phyloP scores from a whole-genome alignment of 2,113 vertebrate genomes.

The Notothenia rossii region DNA sequence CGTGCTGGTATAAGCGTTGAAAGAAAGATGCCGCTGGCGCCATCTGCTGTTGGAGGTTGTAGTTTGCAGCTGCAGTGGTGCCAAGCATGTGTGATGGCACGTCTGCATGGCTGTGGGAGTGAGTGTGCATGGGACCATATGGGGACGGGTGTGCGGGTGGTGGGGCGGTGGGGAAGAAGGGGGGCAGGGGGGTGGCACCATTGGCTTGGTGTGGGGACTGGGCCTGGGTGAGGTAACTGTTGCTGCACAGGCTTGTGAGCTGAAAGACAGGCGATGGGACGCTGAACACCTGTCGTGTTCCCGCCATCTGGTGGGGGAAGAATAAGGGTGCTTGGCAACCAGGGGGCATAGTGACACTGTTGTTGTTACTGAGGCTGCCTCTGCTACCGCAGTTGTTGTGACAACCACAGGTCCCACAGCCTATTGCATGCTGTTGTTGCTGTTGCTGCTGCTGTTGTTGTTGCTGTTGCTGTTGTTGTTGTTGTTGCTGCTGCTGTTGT shows the following conservation, averaged over 20 bases:
- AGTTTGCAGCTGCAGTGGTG: slow-evolving; percentile 75
- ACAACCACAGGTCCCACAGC: slow-evolving; percentile 92
- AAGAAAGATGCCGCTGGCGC: slow-evolving; percentile 88
- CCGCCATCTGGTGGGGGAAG: slow-evolving; percentile 85
- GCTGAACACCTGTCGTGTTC: slow-evolving; percentile 90
- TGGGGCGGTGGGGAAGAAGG: slow-evolving; percentile 88
- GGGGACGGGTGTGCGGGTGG: slow-evolving; percentile 83
- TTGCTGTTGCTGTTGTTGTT: slow-evolving; percentile 77
- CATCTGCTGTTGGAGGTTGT: slow-evolving; percentile 94
- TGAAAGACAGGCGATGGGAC: slow-evolving; percentile 88
- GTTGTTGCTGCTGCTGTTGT: slow-evolving; percentile 79
- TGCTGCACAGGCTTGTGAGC: slow-evolving; percentile 91
- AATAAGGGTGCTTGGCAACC: slow-evolving; percentile 86
- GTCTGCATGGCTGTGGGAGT: slow-evolving; percentile 83
- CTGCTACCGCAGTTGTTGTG: slow-evolving; percentile 90
- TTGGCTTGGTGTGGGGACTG: slow-evolving; percentile 93
- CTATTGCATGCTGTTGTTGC: slow-evolving; percentile 83
- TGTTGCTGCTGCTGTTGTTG: slow-evolving; percentile 76
- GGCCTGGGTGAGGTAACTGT: slow-evolving; percentile 95
- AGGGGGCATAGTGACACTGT: not conserved
- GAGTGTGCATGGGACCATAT: slow-evolving; percentile 85
- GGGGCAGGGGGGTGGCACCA: slow-evolving; percentile 86
- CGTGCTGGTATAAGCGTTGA: slow-evolving; percentile 86
- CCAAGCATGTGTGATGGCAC: slow-evolving; percentile 86
- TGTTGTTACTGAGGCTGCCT: slow-evolving; percentile 26